Evolutionary conservation across 1,140 invertebrate genomes (phyloP).

Genomic region (Scaptomyza montana): DNA sequence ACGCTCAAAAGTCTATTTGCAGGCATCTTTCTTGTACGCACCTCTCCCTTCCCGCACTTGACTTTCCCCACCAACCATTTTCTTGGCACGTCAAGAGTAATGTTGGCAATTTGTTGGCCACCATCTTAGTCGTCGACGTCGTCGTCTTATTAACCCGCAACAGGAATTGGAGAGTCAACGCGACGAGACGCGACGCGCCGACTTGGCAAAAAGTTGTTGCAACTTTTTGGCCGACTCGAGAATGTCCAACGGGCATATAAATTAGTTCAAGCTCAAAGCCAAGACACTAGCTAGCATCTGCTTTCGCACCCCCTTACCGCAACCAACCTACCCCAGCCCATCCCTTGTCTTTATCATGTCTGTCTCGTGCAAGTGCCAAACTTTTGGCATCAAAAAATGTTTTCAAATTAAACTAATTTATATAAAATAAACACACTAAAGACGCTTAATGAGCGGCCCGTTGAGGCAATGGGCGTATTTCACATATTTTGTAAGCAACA

Average conservation of each 20-base stretch:
- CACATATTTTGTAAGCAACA: constrained; percentile 39
- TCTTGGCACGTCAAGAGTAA: constrained; percentile 56
- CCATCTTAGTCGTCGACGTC: constrained; percentile 13
- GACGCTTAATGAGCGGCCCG: constrained; percentile 71
- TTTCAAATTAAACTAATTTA: constrained; percentile 82
- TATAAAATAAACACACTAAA: constrained; percentile 76
- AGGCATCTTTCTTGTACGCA: constrained; percentile 27
- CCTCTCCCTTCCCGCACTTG: constrained; percentile 1
- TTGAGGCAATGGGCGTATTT: constrained; percentile 17
- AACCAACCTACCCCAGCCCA: neutral
- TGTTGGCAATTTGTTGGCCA: constrained; percentile 77
- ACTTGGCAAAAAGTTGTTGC: constrained; percentile 59
- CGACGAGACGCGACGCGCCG: constrained; percentile 19
- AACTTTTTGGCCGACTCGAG: constrained; percentile 77
- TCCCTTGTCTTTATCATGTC: constrained; percentile 10
- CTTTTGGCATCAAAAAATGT: constrained; percentile 80
- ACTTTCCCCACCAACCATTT: neutral
- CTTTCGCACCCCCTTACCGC: neutral
- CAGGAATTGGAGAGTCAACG: constrained; percentile 53
- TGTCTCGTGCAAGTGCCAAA: constrained; percentile 62
- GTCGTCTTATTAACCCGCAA: constrained; percentile 78
- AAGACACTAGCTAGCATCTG: constrained; percentile 49
- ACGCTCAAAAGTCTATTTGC: constrained; percentile 79
- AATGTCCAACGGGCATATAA: constrained; percentile 81
- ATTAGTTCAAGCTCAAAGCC: constrained; percentile 63